Evolutionary conservation across 2,888 invertebrate genomes (phyloP), one percentile per base, ranked within the genome.

Genomic region (Dryadula phaetusa): DNA sequence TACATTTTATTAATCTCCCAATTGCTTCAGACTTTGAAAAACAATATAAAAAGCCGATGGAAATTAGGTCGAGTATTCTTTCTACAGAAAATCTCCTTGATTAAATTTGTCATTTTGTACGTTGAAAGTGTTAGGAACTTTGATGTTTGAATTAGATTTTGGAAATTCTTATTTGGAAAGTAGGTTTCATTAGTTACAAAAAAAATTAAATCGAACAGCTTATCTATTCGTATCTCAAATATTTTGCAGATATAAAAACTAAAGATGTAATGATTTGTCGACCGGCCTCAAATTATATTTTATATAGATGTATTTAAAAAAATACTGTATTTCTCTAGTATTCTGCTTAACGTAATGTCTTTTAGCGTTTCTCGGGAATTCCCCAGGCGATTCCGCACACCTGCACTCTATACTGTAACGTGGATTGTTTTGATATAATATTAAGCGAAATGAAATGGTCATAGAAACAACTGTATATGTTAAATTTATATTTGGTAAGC

Each of bases 1-100:
- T 64, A 54, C 52, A 65, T 65, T 65, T 65, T 65, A 68, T 68
- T 68, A 65, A 69, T 69, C 62, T 69, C 47, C 22, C 42, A 56
- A 65, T 62, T 65, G 62, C 47, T 20, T 40, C 32, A 65, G 49
- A 40, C 58, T 64, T 64, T 32, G 40, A 37, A 58, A 64, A 64
- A 64, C 42, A 65, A 52, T 52, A 60, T 65, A 60, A 65, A 60
- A 67, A 64, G 47, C 58, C 58, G 49, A 49, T 62, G 62, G 53
- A 61, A 62, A 68, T 62, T 62, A 65, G 54, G 64, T 64, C 47
- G 54, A 37, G 61, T 25, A 46, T 52, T 52, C 20, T 54, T 61
- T 16, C 34, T 61, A 53, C 42, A 61, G 61, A 52, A 60, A 46
- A 54, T 47, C 46, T 42, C 32, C 66, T 61, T 66, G 54, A 66